Evolutionary conservation across 2,797 vertebrate species (phyloP).

Genomic region (Lithobates sylvaticus): DNA sequence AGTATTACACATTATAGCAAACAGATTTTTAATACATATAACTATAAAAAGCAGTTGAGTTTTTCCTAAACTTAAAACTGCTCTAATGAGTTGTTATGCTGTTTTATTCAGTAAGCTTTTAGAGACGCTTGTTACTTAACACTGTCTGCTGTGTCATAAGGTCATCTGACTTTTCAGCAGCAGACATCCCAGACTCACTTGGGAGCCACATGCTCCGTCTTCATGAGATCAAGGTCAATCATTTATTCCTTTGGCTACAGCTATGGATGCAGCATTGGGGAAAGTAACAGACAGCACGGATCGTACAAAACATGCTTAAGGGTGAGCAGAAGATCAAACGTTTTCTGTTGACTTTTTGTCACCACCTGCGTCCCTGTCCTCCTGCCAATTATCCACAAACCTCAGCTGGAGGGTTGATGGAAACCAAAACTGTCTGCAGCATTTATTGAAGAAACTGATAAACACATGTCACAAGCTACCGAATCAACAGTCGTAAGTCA

Average conservation of each 20-base stretch:
- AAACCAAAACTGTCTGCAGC: background rate
- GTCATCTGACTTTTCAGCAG: slow-evolving; percentile 50
- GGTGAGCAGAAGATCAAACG: slow-evolving; percentile 16
- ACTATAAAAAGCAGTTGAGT: background rate
- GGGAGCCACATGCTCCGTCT: slow-evolving; percentile 32
- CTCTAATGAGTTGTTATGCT: slow-evolving; percentile 44
- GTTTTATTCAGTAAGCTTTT: slow-evolving; percentile 47
- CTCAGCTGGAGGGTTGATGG: background rate
- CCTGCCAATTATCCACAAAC: slow-evolving; percentile 24
- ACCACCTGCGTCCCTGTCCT: slow-evolving; percentile 16
- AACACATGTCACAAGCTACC: background rate
- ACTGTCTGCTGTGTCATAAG: slow-evolving; percentile 45
- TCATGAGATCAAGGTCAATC: slow-evolving; percentile 53
- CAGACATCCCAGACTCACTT: slow-evolving; percentile 57
- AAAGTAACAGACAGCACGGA: background rate
- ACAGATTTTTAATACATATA: background rate
- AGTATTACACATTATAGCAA: too few relatives aligned
- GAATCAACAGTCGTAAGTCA: background rate
- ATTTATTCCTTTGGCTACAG: slow-evolving; percentile 25
- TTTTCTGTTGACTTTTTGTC: slow-evolving; percentile 25
- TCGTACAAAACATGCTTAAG: slow-evolving; percentile 4
- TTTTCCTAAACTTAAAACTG: slow-evolving; percentile 12
- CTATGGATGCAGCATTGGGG: background rate
- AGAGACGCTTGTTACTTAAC: slow-evolving; percentile 45
- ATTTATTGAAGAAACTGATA: slow-evolving; percentile 1